A percentile compares a stretch with the other conserved stretches of the same genome.
These are phyloP conservation scores for Aphidius colemani DNA, from an alignment of 2,888 invertebrate genomes.

Conservation along the genomic window DNA sequence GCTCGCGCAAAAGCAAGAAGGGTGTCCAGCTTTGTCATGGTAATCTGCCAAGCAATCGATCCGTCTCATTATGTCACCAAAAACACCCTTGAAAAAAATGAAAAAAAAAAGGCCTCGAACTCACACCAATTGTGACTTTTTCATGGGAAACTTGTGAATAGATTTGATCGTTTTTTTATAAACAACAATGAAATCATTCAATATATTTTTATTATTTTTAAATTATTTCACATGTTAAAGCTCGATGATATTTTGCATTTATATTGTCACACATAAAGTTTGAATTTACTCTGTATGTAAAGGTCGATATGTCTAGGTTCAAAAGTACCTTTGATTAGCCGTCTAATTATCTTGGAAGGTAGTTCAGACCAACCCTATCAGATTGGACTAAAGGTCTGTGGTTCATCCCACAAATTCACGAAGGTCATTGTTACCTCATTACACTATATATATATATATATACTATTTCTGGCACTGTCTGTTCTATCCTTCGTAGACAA, in stretches of 20 bases:
- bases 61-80: conserved; percentile 55
- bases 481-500: conserved; percentile 20
- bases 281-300: too few species aligned
- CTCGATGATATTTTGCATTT: too few species aligned
- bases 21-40: conserved; percentile 54
- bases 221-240: too few species aligned
- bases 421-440: conserved; percentile 58
- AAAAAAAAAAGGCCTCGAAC: conserved; percentile 40
- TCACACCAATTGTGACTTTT: conserved; percentile 40
- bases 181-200: too few species aligned
- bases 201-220: too few species aligned
- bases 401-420: conserved; percentile 33
- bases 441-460: conserved; percentile 32
- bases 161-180: too few species aligned
- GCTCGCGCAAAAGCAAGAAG: conserved; percentile 29
- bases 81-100: conserved; percentile 32
- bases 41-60: conserved; percentile 55
- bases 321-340: conserved; percentile 47
- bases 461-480: conserved; percentile 45
- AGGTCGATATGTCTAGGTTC: conserved; percentile 28
- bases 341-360: conserved; percentile 55
- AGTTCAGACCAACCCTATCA: conserved; percentile 44
- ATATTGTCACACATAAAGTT: too few species aligned
- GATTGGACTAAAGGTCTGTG: conserved; percentile 45
- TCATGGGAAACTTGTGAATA: conserved; percentile 14